A percentile compares a stretch with the other conserved stretches of the same genome.
Evolutionary conservation across 2,888 invertebrate genomes (phyloP).

Genomic region (Drosophila stalkeri): DNA sequence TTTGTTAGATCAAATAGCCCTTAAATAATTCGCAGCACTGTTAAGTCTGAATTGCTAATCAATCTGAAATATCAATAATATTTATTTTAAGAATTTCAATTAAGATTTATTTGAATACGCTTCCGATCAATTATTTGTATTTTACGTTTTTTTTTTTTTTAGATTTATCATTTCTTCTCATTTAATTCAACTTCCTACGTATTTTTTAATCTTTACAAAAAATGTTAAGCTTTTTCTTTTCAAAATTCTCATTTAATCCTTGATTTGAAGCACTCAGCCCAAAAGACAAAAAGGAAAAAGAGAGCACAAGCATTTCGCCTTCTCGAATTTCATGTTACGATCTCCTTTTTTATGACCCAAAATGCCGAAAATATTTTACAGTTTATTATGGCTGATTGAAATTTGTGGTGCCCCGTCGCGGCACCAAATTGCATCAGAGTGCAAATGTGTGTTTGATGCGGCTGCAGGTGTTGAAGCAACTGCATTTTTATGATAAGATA

Average conservation of each 20-base stretch:
- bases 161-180: neutral
- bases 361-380: conserved; percentile 60
- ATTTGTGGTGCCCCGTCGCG: conserved; percentile 61
- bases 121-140: neutral
- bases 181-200: neutral
- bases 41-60: neutral
- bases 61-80: neutral
- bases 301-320: conserved; percentile 19
- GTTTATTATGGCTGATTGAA: conserved; percentile 77
- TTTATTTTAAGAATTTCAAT: neutral
- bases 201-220: conserved; percentile 34
- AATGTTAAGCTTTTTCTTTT: conserved; percentile 19
- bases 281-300: neutral
- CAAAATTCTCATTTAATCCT: conserved; percentile 40
- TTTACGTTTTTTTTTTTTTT: neutral
- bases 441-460: conserved; percentile 76
- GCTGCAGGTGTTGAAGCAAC: conserved; percentile 75
- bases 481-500: conserved; percentile 79
- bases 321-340: conserved; percentile 50
- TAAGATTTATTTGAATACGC: neutral
- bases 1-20: neutral
- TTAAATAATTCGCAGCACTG: neutral
- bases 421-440: conserved; percentile 53
- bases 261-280: conserved; percentile 6
- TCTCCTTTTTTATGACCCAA: conserved; percentile 33